Evolutionary conservation across 2,888 invertebrate genomes (phyloP).

Genomic region (Idaea aversata): DNA sequence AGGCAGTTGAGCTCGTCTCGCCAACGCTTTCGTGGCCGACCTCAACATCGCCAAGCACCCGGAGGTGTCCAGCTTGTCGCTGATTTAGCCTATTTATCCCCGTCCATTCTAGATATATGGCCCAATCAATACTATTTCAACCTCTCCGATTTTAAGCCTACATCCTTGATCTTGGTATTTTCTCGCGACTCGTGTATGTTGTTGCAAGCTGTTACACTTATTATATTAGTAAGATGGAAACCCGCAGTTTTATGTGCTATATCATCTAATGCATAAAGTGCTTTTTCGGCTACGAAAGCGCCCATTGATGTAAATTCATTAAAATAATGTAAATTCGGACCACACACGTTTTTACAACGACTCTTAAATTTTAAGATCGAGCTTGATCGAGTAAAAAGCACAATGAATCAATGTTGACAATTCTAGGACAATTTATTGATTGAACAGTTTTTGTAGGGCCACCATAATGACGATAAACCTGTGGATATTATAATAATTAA

Average conservation of each 20-base stretch:
- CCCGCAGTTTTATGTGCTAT: neutral
- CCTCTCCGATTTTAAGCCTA: no score
- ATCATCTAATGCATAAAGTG: neutral
- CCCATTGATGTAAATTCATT: neutral
- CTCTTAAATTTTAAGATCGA: constrained; percentile 32
- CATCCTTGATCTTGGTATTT: no score
- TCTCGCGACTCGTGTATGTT: no score
- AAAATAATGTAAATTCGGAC: constrained; percentile 24
- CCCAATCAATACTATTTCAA: no score
- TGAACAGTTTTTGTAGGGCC: constrained; percentile 39
- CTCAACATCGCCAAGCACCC: no score
- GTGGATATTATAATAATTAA: neutral
- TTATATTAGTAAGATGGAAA: no score
- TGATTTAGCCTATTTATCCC: no score
- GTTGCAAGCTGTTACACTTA: no score
- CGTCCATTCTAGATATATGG: no score
- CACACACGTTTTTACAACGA: constrained; percentile 44
- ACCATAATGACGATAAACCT: constrained; percentile 26
- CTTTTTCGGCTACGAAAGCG: neutral
- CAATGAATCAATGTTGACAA: constrained; percentile 56
- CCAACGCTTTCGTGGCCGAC: no score
- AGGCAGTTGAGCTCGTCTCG: no score
- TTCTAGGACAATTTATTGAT: constrained; percentile 64
- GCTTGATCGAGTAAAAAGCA: constrained; percentile 30
- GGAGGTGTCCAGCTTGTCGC: no score